Evolutionary conservation across 2,888 invertebrate genomes (phyloP), one percentile per base, ranked within the genome.

Genomic region (Diadegma fenestrale): DNA sequence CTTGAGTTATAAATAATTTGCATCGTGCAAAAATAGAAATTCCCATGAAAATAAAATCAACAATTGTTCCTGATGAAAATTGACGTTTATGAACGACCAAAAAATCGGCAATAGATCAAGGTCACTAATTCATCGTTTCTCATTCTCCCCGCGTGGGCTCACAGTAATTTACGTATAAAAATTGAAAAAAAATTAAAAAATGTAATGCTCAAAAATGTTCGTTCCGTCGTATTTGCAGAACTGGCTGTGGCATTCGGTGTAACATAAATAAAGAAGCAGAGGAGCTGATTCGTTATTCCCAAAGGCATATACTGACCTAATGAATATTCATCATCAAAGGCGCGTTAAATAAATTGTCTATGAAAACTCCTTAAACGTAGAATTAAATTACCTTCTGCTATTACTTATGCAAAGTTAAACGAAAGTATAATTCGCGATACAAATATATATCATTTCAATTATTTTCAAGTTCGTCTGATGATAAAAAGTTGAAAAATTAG

Each of bases 401-500:
- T 0, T 22, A 22, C 10, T 22, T 22, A 12, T 54, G n/a, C 19
- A 54, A 17, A 12, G 10, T 10, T 2, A 12, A 54, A 22, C 12
- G 3, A 10, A 22, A 54, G 10, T 8, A 54, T 22, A 54, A 22
- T 54, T 22, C 22, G 12, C 19, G 10, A 54, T 4, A 12, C 22
- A 22, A 22, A 54, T 54, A 5, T 12, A 54, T 54, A 5, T 12
- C 19, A 22, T 54, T 4, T 1, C 10, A 12, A 22, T 22, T 12
- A 12, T 12, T 22, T 22, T 19, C 22, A 54, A 54, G 22, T n/a
- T 54, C 12, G 22, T 54, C 17, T 63, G 8, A 63, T 37, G 8
- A 63, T 37, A 37, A 33, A n/a, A 63, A 37, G 8, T n/a, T n/a
- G n/a, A 63, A 63, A 63, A 37, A 37, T 63, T 37, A 63, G 8